Percentiles rank a stretch among this genome's conserved stretches.
These are phyloP conservation scores for Pseudonaja textilis DNA, from an alignment of 2,113 vertebrate species.

Conservation along the genomic window DNA sequence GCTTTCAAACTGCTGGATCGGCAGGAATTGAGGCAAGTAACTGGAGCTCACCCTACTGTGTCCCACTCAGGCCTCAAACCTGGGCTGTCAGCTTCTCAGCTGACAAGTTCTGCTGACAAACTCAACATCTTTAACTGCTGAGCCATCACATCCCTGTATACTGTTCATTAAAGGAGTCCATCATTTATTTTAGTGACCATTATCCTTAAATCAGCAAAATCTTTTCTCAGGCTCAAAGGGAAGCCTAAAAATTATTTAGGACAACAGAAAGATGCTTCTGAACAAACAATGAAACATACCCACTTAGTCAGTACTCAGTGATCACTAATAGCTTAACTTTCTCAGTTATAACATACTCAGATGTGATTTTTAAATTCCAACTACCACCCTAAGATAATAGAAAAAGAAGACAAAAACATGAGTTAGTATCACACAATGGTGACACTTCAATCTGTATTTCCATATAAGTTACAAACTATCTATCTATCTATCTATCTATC, in stretches of 20 bases:
- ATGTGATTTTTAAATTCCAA: not conserved
- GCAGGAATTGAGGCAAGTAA: not conserved
- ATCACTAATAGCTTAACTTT: not conserved
- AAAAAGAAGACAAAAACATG: not conserved
- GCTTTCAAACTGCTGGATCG: not conserved
- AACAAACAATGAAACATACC: not conserved
- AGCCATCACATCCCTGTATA: not conserved
- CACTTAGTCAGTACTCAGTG: not conserved
- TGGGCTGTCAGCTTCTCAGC: no score
- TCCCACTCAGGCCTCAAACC: not conserved
- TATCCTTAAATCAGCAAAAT: not conserved
- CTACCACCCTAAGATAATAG: not conserved
- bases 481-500: no score
- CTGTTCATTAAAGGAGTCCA: not conserved
- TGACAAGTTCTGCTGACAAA: no score
- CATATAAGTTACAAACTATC: not conserved
- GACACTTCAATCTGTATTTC: not conserved
- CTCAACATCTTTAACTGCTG: not conserved
- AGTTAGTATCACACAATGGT: not conserved
- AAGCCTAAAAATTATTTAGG: not conserved
- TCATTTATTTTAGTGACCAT: not conserved
- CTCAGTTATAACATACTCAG: not conserved
- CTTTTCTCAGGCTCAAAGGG: not conserved
- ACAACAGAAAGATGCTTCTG: not conserved
- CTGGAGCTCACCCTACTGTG: not conserved